phyloP scores from a whole-genome alignment of 1,140 invertebrate species.

The Sipha flava region DNA sequence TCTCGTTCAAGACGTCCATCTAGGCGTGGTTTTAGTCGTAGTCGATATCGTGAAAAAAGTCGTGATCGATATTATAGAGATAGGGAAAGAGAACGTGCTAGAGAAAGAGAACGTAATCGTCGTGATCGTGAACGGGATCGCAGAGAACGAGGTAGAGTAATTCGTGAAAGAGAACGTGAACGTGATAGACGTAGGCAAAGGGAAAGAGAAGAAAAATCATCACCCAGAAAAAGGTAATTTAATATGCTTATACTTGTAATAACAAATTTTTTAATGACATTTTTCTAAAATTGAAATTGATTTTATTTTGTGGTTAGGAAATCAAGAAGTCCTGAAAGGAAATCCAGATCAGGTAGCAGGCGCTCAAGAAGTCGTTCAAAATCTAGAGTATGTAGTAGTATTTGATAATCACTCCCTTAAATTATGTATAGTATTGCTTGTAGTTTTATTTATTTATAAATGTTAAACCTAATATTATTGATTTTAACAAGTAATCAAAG shows the following conservation, averaged over 20 bases:
- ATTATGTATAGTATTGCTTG: too few relatives aligned
- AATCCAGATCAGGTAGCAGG: constrained; percentile 35
- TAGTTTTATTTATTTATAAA: too few relatives aligned
- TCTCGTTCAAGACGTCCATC: constrained; percentile 40
- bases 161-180: constrained; percentile 35
- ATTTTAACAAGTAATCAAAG: too few relatives aligned
- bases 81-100: constrained; percentile 38
- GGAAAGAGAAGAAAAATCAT: constrained; percentile 36
- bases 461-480: too few relatives aligned
- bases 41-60: constrained; percentile 40
- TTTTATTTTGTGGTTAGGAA: constrained; percentile 35
- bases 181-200: constrained; percentile 35
- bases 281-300: background rate
- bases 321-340: constrained; percentile 41
- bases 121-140: constrained; percentile 47
- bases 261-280: background rate
- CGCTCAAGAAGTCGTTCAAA: constrained; percentile 17
- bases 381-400: constrained; percentile 6
- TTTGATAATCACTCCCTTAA: too few relatives aligned
- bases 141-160: constrained; percentile 40
- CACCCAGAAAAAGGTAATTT: constrained; percentile 34
- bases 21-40: constrained; percentile 40
- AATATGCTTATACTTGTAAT: background rate
- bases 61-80: constrained; percentile 42
- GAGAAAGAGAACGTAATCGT: constrained; percentile 44